Evolutionary conservation across 1,140 invertebrate species (phyloP).

Genomic region (Caenorhabditis latens): DNA sequence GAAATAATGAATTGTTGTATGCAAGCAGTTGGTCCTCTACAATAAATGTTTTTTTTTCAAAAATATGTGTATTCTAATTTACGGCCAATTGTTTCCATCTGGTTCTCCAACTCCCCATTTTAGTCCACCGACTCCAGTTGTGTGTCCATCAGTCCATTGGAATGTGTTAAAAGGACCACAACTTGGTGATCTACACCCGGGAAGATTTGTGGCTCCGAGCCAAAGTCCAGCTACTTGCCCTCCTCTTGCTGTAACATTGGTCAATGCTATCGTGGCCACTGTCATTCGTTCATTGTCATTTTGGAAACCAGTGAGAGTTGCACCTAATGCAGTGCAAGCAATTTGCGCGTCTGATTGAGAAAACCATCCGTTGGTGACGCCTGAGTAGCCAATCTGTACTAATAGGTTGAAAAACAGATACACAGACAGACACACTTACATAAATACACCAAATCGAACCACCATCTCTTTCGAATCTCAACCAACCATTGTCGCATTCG

Average conservation of each 20-base stretch:
- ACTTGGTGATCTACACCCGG: neutral
- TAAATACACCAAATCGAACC: slow-evolving; percentile 5
- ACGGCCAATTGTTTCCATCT: neutral
- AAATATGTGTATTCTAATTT: neutral
- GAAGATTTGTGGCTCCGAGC: neutral
- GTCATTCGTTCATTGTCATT: slow-evolving; percentile 11
- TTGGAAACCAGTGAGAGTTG: neutral
- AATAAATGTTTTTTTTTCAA: neutral
- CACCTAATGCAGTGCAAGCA: neutral
- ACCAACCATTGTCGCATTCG: neutral
- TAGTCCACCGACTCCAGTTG: neutral
- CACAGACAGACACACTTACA: neutral
- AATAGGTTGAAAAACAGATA: neutral
- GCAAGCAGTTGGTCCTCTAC: neutral
- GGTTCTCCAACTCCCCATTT: slow-evolving; percentile 12
- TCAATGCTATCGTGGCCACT: neutral
- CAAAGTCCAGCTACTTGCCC: neutral
- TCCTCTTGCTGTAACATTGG: neutral
- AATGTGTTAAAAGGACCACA: slow-evolving; percentile 19
- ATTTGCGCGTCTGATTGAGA: neutral
- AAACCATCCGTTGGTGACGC: neutral
- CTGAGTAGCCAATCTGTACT: neutral
- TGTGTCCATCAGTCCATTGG: neutral
- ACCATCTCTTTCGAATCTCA: neutral
- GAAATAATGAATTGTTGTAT: neutral